phyloP scores from a whole-genome alignment of 2,888 invertebrate genomes.

The Euspilapteryx auroguttella region DNA sequence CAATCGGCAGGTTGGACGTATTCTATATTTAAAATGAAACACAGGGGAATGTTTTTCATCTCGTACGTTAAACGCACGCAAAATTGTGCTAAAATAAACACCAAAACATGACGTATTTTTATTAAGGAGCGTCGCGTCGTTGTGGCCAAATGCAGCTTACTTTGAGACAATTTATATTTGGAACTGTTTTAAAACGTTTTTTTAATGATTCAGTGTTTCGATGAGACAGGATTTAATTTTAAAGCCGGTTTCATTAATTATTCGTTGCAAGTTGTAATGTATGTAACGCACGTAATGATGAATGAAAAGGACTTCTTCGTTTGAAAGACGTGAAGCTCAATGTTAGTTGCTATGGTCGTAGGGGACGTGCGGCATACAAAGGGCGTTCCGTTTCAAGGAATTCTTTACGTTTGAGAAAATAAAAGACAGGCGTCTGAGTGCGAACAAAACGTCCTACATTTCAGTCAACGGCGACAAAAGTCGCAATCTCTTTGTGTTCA shows the following conservation, averaged over 20 bases:
- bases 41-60: conserved; percentile 60
- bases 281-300: too few relatives aligned
- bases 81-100: conserved; percentile 60
- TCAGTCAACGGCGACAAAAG: conserved; percentile 38
- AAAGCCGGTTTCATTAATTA: too few relatives aligned
- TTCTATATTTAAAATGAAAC: conserved; percentile 56
- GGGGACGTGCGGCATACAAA: conserved; percentile 30
- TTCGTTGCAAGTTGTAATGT: too few relatives aligned
- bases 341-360: too few relatives aligned
- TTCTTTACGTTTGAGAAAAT: conserved; percentile 19
- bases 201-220: too few relatives aligned
- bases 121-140: conserved; percentile 29
- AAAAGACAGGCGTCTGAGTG: conserved; percentile 29
- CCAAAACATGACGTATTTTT: conserved; percentile 21
- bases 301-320: too few relatives aligned
- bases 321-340: too few relatives aligned
- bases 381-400: conserved; percentile 42
- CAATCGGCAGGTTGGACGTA: conserved; percentile 47
- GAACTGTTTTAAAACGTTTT: too few relatives aligned
- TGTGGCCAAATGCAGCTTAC: conserved; percentile 41
- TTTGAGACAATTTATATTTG: conserved; percentile 38
- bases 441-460: conserved; percentile 37
- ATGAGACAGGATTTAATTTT: too few relatives aligned
- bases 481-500: conserved; percentile 40
- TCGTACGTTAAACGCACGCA: conserved; percentile 48